Evolutionary conservation across 92 coral and sea anemone genomes (phyloP), one percentile per base, ranked within the genome.

Genomic region (Parazoanthus darwini): DNA sequence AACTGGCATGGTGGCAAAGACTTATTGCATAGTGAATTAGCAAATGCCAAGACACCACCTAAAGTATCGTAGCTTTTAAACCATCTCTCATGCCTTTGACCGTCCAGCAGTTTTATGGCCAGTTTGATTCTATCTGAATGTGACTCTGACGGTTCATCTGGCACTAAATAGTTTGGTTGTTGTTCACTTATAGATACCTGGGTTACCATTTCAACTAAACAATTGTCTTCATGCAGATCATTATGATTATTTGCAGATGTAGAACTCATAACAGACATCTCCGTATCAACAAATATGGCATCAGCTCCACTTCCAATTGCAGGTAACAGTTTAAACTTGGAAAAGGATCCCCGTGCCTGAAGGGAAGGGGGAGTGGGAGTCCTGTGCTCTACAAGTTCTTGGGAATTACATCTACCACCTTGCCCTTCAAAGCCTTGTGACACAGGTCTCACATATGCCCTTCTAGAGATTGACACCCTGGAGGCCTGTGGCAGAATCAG

Each of bases 1-100:
- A 97, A 89, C 74, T 91, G 93, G 79, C 97, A 97, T 23, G 93
- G 93, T 14, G 94, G 91, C 29, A 86, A 79, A 25, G 74, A 23
- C 2, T 85, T 91, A 33, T 70, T 63, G 54, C 90, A 87, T 9
- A 92, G 75, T 42, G 92, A 91, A 67, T 76, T 84, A 2, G 96
- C 93, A 92, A 92, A 95, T 70, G 89, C 89, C 58, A 97, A 89
- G 77, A 97, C 92, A 78, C 93, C 89, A 5, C 78, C 91, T 9
- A 97, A 77, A 14, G 98, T 89, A 65, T 93, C 94, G 4, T 94
- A 83, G 72, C 85, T 88, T 56, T 91, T 89, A 70, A 97, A 97
- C 94, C 95, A 94, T 48, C 94, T 81, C 88, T 95, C 95, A 80
- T 91, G 95, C 72, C 99, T 93, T 74, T 96, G 82, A 36, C 99